Base-by-base conservation (phyloP, 2,888 invertebrate species). In the Hermodice carunculata region DNA sequence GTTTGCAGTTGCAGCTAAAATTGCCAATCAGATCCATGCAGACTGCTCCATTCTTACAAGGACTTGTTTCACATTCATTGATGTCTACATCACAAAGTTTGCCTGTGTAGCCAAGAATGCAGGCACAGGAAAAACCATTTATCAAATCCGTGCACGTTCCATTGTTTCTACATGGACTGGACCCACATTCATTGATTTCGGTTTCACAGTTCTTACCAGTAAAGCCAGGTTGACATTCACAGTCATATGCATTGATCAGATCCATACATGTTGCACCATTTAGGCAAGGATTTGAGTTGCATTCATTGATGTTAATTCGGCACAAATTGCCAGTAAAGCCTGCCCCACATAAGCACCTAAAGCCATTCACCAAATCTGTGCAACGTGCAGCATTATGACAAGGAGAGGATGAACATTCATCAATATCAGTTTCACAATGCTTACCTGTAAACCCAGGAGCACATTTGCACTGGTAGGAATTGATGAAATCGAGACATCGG, bases 191-290 rank as follows among this genome's bases (percentile, higher is more conserved):
- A 82, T 98, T 94, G 19, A 96, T 93, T 83, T 96, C 96, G 0
- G 94, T 87, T 84, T 97, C 95, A 83, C 97, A 98, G 83, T 96
- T 94, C 76, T 93, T 93, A 0, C 79, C 82, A 60, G 79, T 81
- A 66, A 78, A 83, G 6, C 83, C 84, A 11, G 77, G 71, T 1
- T 54, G 61, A 67, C 84, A 84, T 0, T 73, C 69, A 61, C 84
- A 84, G 0, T 76, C 78, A 65, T 81, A 84, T 2, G 80, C 79
- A 78, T 96, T 94, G 66, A 96, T 96, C 81, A 96, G 96, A 88
- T 98, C 91, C 60, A 93, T 93, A 84, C 98, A 98, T 24, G 93
- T 92, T 22, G 96, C 96, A 1, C 94, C 95, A 82, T 97, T 96
- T 86, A 92, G 91, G 78, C 97, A 98, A 0, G 96, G 96, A 74